These are phyloP conservation scores for Falco novaeseelandiae DNA, from an alignment of 2,797 vertebrate species.

Conservation along the genomic window DNA sequence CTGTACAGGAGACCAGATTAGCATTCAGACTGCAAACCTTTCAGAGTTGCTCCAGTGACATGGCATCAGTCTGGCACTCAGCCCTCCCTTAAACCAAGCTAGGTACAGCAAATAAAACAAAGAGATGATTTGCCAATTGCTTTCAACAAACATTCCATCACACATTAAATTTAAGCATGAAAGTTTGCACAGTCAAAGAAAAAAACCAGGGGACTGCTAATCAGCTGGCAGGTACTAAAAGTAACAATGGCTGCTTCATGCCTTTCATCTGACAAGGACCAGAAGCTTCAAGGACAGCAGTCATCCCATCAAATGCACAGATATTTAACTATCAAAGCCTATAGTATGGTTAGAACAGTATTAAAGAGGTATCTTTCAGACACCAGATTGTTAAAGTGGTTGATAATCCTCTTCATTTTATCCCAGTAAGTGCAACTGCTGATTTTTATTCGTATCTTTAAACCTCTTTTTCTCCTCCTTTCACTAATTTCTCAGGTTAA, in stretches of 20 bases:
- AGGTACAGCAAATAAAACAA: neutral
- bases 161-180: neutral
- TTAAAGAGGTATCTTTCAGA: neutral
- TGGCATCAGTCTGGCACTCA: neutral
- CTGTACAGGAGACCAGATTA: rapidly evolving
- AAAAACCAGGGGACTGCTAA: neutral
- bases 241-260: neutral
- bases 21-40: neutral
- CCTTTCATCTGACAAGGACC: neutral
- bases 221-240: neutral
- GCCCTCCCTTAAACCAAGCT: neutral
- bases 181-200: neutral
- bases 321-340: neutral
- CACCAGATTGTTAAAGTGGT: neutral
- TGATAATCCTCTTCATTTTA: neutral
- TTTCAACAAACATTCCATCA: neutral
- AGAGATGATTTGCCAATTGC: neutral
- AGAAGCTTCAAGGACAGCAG: neutral
- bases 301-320: neutral
- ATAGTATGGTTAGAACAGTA: neutral
- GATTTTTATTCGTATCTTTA: neutral
- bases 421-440: neutral
- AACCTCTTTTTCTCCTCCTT: neutral
- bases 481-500: neutral
- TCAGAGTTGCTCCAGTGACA: neutral